These are phyloP conservation scores for Gibbula magus DNA, from an alignment of 2,888 invertebrate genomes.

Conservation along the genomic window DNA sequence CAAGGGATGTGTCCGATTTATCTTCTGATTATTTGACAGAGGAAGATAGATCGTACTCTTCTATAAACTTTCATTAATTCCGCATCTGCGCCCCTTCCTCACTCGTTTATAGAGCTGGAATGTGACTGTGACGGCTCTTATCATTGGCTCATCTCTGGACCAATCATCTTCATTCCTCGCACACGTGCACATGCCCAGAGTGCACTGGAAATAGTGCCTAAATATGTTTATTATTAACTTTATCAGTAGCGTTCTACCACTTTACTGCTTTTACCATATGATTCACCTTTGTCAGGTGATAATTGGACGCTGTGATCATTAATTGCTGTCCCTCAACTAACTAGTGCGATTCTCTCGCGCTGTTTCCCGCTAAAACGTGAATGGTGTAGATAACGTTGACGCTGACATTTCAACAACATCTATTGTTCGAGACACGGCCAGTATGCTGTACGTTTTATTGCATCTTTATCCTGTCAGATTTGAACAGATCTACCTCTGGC, in stretches of 20 bases:
- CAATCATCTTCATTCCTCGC: neutral
- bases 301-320: neutral
- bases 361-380: conserved; percentile 8
- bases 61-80: conserved; percentile 13
- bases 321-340: conserved; percentile 2
- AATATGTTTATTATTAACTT: conserved; percentile 15
- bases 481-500: neutral
- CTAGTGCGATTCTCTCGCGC: neutral
- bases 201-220: neutral
- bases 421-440: neutral
- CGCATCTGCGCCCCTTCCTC: neutral
- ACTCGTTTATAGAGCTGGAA: neutral
- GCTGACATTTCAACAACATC: conserved; percentile 15
- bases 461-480: neutral
- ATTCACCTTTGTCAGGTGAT: neutral
- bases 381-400: neutral
- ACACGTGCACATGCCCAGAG: neutral
- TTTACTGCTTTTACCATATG: neutral
- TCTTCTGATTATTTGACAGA: neutral
- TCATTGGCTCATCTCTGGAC: neutral
- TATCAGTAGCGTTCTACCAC: neutral
- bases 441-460: neutral
- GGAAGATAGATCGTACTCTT: neutral
- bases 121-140: conserved; percentile 1
- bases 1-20: neutral